Evolutionary conservation across 2,888 invertebrate species (phyloP).

Genomic region (Acrocyrtus sp.): DNA sequence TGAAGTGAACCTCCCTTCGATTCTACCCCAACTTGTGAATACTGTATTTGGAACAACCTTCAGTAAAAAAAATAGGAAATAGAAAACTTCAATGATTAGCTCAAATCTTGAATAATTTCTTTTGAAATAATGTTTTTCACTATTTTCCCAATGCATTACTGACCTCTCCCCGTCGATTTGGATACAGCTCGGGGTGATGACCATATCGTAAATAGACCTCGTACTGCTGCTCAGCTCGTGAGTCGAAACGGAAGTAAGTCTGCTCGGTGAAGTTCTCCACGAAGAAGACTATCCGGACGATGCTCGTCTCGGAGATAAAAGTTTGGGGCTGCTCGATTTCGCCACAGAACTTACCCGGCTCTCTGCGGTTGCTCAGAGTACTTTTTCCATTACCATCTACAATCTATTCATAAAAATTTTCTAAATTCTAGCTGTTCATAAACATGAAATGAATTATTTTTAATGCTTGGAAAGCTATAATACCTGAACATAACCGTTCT

Average conservation of each 20-base stretch:
- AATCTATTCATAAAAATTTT: slow-evolving; percentile 72
- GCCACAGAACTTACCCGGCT: slow-evolving; percentile 91
- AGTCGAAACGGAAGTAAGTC: slow-evolving; percentile 87
- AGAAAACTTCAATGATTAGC: background rate
- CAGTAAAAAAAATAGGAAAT: background rate
- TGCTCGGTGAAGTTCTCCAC: slow-evolving; percentile 94
- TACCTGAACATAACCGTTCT: slow-evolving; percentile 90
- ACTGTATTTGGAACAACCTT: slow-evolving; percentile 82
- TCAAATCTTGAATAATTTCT: background rate
- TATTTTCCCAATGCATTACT: no score
- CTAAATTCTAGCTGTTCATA: background rate
- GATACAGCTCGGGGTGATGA: slow-evolving; percentile 93
- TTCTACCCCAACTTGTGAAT: slow-evolving; percentile 85
- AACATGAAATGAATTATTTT: background rate
- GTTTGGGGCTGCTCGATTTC: slow-evolving; percentile 94
- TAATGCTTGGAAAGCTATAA: no score
- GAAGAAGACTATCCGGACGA: slow-evolving; percentile 90
- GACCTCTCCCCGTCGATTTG: slow-evolving; percentile 83
- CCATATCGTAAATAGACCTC: slow-evolving; percentile 91
- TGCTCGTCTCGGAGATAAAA: slow-evolving; percentile 93
- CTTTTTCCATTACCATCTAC: slow-evolving; percentile 92
- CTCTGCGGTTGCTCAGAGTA: slow-evolving; percentile 86
- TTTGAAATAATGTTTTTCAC: background rate
- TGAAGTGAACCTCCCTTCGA: slow-evolving; percentile 78
- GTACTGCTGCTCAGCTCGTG: slow-evolving; percentile 89